Base-by-base conservation (phyloP, 2,888 invertebrate genomes). In the Caenorhabditis panamensis region DNA sequence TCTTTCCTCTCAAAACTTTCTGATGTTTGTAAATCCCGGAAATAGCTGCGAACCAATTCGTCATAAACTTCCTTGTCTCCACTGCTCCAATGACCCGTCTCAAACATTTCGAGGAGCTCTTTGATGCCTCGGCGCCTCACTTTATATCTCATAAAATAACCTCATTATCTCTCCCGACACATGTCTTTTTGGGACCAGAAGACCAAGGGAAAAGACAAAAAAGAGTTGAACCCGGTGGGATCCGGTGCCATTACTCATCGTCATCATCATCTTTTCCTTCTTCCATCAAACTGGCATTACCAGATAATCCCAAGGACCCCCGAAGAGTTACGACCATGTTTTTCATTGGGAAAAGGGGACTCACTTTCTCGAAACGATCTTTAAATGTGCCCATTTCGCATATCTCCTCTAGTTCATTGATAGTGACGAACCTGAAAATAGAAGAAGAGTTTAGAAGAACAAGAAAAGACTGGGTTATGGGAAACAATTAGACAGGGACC, bases 381-480 rank as follows among this genome's bases (percentile, higher is more conserved):
- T 61, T 66, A 16, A 51, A 66, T 16, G 66, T 44, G 66, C 75
- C 75, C 75, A 75, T 75, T 75, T 75, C 61, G 75, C 75, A 75
- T 75, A 54, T 61, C 66, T 75, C 64, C 64, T 64, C 73, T 26
- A 73, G 75, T 61, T 75, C 66, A 66, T 61, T 75, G 66, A 75
- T 66, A 51, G 51, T 75, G 59, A 75, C 73, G 64, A 73, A 66
- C 75, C 75, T 75, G 63, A 73, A 73, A 59, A 59, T 28, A 44
- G 24, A 20, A 20, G 28, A 28, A 31, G 16, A 9, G 24, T 66
- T 44, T 26, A 68, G 49, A 56, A 56, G 53, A 47, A 41, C 26
- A 41, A 41, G 47, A 24, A 44, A 9, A 36, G 53, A 59, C n/a
- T 44, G 20, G 26, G 22, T 13, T 54, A 18, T 28, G 41, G 16